Evolutionary conservation across 1,140 invertebrate species (phyloP).

Genomic region (Halictus rubicundus): DNA sequence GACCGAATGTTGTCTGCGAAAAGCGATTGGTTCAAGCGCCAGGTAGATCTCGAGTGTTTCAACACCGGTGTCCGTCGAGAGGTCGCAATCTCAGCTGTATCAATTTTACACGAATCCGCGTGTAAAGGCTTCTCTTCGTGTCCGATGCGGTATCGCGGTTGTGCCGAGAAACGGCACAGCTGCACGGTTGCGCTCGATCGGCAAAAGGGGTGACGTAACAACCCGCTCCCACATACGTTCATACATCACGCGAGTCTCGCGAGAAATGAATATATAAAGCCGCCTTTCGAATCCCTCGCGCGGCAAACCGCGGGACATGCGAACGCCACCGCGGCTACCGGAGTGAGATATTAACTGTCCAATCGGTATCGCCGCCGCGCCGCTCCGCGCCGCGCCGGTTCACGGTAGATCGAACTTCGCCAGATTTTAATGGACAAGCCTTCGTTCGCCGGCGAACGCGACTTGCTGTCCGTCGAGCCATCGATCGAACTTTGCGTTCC

Average conservation of each 20-base stretch:
- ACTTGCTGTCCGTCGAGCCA: not conserved
- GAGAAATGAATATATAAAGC: slow-evolving; percentile 73
- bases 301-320: slow-evolving; percentile 54
- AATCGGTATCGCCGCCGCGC: slow-evolving; percentile 68
- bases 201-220: slow-evolving; percentile 64
- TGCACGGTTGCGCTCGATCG: slow-evolving; percentile 12
- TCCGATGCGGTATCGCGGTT: not conserved
- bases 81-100: slow-evolving; percentile 21
- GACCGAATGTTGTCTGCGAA: too few species aligned
- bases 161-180: slow-evolving; percentile 39
- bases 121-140: slow-evolving; percentile 21
- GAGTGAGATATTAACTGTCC: slow-evolving; percentile 77
- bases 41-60: not conserved
- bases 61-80: not conserved
- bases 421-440: slow-evolving; percentile 37
- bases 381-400: slow-evolving; percentile 42
- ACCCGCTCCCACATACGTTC: slow-evolving; percentile 70
- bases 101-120: slow-evolving; percentile 50
- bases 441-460: not conserved
- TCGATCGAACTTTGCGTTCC: not conserved
- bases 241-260: slow-evolving; percentile 61
- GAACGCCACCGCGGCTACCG: slow-evolving; percentile 44
- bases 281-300: slow-evolving; percentile 68
- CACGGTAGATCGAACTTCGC: slow-evolving; percentile 70
- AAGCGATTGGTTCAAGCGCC: too few species aligned